Evolutionary conservation across 2,113 vertebrate genomes (phyloP).

Genomic region (Aplodontia rufa): DNA sequence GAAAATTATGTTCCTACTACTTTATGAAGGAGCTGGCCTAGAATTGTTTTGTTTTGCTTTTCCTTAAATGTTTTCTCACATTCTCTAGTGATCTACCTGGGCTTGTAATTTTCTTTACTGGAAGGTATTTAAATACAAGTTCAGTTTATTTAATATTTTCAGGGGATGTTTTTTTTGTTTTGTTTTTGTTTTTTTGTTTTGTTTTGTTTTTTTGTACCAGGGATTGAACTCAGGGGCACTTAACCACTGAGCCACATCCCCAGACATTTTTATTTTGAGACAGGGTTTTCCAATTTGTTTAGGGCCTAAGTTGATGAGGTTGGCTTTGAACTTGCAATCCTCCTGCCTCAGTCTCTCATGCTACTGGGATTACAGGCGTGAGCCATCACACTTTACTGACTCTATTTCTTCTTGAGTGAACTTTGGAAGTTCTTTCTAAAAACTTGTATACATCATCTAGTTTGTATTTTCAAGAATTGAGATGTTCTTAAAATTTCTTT

Average conservation of each 20-base stretch:
- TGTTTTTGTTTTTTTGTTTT: no score
- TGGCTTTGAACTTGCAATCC: no score
- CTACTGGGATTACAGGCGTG: no score
- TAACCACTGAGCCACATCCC: no score
- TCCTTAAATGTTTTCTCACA: neutral
- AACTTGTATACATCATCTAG: neutral
- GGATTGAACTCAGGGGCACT: no score
- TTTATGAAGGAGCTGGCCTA: neutral
- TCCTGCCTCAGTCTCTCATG: no score
- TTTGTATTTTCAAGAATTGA: neutral
- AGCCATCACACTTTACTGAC: no score
- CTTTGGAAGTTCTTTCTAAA: neutral
- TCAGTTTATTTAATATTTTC: neutral
- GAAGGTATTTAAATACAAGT: neutral
- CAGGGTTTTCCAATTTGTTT: no score
- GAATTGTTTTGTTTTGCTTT: neutral
- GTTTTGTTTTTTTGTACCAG: no score
- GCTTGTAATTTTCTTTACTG: neutral
- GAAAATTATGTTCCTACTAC: neutral
- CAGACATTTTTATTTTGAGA: no score
- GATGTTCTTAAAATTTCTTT: neutral
- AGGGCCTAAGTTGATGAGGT: no score
- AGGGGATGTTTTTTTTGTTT: no score
- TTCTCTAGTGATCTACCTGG: neutral
- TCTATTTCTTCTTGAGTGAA: neutral